These are phyloP conservation scores for Halcyon chelicuti DNA, from an alignment of 2,797 vertebrate genomes.

Conservation along the genomic window DNA sequence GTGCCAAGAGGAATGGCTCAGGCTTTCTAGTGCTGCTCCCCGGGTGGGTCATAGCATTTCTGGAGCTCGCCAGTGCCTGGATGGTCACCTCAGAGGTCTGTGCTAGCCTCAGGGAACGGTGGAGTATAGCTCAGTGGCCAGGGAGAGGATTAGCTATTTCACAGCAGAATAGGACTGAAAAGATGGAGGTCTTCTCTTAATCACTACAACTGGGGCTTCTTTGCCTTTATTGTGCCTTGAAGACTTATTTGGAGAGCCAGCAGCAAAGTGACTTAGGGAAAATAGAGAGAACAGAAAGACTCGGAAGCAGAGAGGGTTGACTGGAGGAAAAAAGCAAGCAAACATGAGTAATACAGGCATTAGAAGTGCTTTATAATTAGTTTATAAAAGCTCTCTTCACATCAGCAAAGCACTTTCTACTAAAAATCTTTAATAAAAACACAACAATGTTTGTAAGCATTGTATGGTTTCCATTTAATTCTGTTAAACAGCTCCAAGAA, in stretches of 20 bases:
- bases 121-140: background rate
- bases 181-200: background rate
- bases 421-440: constrained; percentile 50
- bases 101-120: background rate
- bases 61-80: background rate
- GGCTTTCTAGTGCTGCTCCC: background rate
- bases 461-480: constrained; percentile 20
- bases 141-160: background rate
- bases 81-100: background rate
- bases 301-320: constrained; percentile 21
- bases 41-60: fast-evolving
- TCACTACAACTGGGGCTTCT: background rate
- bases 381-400: constrained; percentile 63
- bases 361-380: constrained; percentile 62
- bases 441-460: constrained; percentile 37
- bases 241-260: background rate
- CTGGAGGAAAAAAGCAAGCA: constrained; percentile 33
- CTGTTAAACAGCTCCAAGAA: constrained; percentile 36
- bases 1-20: background rate
- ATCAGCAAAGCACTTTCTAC: constrained; percentile 41
- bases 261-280: background rate
- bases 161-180: background rate
- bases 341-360: constrained; percentile 43
- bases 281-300: background rate
- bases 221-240: constrained; percentile 6